phyloP scores from a whole-genome alignment of 2,797 vertebrate genomes.

The Avahi laniger region DNA sequence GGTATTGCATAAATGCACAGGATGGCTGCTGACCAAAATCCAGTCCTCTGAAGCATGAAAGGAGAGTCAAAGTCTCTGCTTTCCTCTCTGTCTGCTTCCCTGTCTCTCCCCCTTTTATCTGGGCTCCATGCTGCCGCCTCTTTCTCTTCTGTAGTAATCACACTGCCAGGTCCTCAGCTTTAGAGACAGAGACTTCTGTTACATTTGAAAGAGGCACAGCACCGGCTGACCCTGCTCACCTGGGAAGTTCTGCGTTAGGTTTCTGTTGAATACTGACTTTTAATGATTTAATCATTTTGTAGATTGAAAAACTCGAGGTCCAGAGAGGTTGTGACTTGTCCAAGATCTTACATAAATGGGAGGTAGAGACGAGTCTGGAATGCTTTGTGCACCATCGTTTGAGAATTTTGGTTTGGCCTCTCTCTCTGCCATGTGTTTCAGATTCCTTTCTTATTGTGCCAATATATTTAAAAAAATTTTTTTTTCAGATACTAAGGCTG shows the following conservation, averaged over 20 bases:
- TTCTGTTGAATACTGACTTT: not conserved
- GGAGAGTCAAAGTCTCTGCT: not conserved
- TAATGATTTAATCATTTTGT: not conserved
- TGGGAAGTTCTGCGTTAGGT: not conserved
- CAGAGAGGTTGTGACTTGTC: not conserved
- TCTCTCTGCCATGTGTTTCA: not conserved
- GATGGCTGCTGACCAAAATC: not conserved
- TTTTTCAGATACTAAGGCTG: not conserved
- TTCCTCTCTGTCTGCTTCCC: not conserved
- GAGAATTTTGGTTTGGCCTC: not conserved
- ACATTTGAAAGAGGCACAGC: not conserved
- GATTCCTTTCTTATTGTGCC: not conserved
- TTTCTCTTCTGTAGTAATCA: not conserved
- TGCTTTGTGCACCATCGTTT: accelerated
- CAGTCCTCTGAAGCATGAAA: not conserved
- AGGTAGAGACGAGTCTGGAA: not conserved
- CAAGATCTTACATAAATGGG: not conserved
- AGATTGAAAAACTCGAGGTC: not conserved
- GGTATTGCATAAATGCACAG: not conserved
- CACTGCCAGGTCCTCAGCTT: not conserved
- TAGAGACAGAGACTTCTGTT: not conserved
- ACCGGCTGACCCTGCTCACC: not conserved
- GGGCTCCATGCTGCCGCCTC: not conserved
- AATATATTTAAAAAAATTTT: not conserved
- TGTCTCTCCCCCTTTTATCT: not conserved